These are phyloP conservation scores for Girardia tigrina DNA, from an alignment of 2,888 invertebrate genomes.

Conservation along the genomic window DNA sequence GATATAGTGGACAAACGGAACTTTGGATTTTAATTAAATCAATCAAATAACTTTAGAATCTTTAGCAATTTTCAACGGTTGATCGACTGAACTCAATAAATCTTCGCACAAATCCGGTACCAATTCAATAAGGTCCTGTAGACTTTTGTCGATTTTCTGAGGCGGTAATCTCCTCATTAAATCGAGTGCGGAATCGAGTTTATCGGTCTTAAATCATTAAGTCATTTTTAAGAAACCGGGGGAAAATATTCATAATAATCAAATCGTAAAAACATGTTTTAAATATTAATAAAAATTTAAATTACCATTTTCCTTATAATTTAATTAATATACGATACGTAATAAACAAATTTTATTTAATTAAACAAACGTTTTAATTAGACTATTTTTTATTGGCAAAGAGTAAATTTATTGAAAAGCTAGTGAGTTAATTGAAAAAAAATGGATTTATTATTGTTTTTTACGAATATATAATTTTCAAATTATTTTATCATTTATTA, in stretches of 20 bases:
- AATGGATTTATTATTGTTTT: too few species aligned
- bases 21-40: too few species aligned
- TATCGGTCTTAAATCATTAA: constrained; percentile 57
- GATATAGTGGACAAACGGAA: too few species aligned
- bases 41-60: constrained; percentile 64
- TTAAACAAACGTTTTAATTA: too few species aligned
- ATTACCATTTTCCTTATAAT: not conserved
- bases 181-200: constrained; percentile 95
- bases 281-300: not conserved
- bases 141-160: constrained; percentile 94
- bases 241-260: too few species aligned
- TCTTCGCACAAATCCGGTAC: constrained; percentile 83
- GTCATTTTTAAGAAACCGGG: too few species aligned
- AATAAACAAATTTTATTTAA: not conserved
- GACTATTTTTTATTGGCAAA: too few species aligned
- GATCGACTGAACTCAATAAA: constrained; percentile 86
- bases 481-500: too few species aligned
- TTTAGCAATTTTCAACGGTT: constrained; percentile 82
- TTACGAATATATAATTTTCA: too few species aligned
- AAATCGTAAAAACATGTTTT: not conserved
- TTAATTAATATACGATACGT: not conserved
- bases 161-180: constrained; percentile 95
- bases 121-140: constrained; percentile 88
- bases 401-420: too few species aligned
- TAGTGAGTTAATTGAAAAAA: too few species aligned